Conservation (phyloP, 2,113 vertebrate species). For the Thunnus maccoyii region DNA sequence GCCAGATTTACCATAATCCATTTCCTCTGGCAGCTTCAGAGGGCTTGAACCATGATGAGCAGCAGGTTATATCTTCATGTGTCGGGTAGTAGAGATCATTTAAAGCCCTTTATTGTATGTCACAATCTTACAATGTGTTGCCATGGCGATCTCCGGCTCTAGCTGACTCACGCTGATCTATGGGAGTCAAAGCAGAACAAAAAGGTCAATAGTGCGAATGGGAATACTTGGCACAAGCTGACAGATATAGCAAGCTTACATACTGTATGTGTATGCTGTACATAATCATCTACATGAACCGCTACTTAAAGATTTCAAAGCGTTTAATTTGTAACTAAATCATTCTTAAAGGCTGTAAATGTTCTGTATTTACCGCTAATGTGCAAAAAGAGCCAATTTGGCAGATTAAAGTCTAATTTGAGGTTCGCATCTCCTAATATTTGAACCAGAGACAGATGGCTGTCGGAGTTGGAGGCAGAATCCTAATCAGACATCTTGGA, state of each 20-base stretch:
- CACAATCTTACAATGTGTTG: constrained; percentile 87
- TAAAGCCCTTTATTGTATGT: constrained; percentile 95
- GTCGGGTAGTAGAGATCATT: constrained; percentile 47
- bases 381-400: constrained; percentile 77
- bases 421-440: constrained; percentile 75
- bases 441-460: constrained; percentile 84
- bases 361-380: constrained; percentile 68
- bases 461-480: constrained; percentile 67
- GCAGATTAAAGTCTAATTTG: constrained; percentile 78
- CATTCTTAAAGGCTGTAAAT: constrained; percentile 64
- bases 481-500: constrained; percentile 83
- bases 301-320: constrained; percentile 23
- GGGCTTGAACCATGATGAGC: not conserved
- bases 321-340: constrained; percentile 56
- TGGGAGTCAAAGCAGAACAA: constrained; percentile 55
- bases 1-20: constrained; percentile 23
- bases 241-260: not conserved
- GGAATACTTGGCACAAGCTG: constrained; percentile 1
- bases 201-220: constrained; percentile 20
- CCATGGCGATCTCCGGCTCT: constrained; percentile 91
- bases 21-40: constrained; percentile 12
- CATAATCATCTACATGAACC: not conserved
- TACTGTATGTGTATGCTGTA: not conserved
- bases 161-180: constrained; percentile 90
- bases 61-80: not conserved